Conservation (phyloP, 1,140 invertebrate genomes). For the Acromyrmex heyeri region DNA sequence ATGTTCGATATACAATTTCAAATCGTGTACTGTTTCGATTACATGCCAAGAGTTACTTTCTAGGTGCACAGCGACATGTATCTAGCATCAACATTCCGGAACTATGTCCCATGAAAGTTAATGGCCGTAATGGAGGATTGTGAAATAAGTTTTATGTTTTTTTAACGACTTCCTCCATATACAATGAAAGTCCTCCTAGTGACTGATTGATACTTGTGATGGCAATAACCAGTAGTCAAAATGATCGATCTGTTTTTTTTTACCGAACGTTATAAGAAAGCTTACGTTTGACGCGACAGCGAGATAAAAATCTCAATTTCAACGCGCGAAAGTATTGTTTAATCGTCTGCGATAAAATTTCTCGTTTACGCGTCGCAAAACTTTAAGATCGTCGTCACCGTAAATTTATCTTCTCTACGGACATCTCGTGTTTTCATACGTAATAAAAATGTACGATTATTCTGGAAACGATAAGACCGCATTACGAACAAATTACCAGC, state of each 20-base stretch:
- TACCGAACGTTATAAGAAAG: constrained; percentile 45
- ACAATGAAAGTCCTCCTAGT: constrained; percentile 66
- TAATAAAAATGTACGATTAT: constrained; percentile 27
- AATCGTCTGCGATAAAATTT: constrained; percentile 13
- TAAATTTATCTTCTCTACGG: background rate
- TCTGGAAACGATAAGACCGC: background rate
- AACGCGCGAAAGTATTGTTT: constrained; percentile 14
- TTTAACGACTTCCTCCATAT: constrained; percentile 37
- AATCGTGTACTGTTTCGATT: constrained; percentile 16
- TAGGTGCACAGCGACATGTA: constrained; percentile 27
- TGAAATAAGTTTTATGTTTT: constrained; percentile 71
- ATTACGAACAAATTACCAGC: constrained; percentile 30
- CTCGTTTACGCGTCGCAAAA: background rate
- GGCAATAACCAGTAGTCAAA: constrained; percentile 49
- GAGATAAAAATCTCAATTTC: constrained; percentile 41
- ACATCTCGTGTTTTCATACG: background rate
- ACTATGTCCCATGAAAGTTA: constrained; percentile 71
- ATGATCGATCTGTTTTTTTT: constrained; percentile 72
- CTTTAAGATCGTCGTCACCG: background rate
- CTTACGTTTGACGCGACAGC: constrained; percentile 39
- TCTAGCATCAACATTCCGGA: constrained; percentile 68
- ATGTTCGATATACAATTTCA: constrained; percentile 29
- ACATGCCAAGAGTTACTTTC: constrained; percentile 19
- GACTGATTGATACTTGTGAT: constrained; percentile 72
- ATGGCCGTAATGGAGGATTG: constrained; percentile 70